Evolutionary conservation across 2,888 invertebrate species (phyloP).

Genomic region (Drosophila gaucha): DNA sequence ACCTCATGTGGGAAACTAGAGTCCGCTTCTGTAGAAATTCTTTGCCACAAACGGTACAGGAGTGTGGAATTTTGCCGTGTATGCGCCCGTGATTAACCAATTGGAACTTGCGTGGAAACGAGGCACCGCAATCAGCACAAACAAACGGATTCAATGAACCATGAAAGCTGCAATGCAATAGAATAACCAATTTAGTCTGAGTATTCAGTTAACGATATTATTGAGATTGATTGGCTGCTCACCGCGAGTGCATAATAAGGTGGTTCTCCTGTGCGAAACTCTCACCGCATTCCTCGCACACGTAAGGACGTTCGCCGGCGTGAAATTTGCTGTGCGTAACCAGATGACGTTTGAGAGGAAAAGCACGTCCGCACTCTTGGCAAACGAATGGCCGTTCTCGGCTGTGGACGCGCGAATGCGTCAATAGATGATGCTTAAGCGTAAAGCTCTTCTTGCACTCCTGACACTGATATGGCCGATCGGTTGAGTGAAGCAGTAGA

Average conservation of each 20-base stretch:
- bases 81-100: conserved; percentile 93
- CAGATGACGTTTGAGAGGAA: conserved; percentile 92
- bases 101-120: conserved; percentile 94
- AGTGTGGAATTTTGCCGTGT: conserved; percentile 92
- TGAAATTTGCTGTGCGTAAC: conserved; percentile 95
- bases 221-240: conserved; percentile 28
- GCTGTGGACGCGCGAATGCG: conserved; percentile 92
- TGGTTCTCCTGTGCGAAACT: conserved; percentile 96
- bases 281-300: conserved; percentile 96
- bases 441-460: conserved; percentile 95
- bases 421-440: conserved; percentile 92
- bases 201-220: no score
- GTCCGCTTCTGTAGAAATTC: conserved; percentile 94
- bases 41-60: conserved; percentile 93
- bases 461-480: conserved; percentile 92
- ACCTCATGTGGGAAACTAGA: conserved; percentile 92
- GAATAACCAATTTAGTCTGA: background rate
- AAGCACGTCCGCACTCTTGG: conserved; percentile 92
- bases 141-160: conserved; percentile 98
- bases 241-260: conserved; percentile 86
- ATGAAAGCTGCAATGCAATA: conserved; percentile 88
- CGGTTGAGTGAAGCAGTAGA: conserved; percentile 91
- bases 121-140: conserved; percentile 95
- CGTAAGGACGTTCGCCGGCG: conserved; percentile 93
- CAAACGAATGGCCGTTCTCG: conserved; percentile 93